These are phyloP conservation scores for Cyanoramphus novaezelandiae DNA, from an alignment of 2,113 vertebrate species.

Conservation along the genomic window DNA sequence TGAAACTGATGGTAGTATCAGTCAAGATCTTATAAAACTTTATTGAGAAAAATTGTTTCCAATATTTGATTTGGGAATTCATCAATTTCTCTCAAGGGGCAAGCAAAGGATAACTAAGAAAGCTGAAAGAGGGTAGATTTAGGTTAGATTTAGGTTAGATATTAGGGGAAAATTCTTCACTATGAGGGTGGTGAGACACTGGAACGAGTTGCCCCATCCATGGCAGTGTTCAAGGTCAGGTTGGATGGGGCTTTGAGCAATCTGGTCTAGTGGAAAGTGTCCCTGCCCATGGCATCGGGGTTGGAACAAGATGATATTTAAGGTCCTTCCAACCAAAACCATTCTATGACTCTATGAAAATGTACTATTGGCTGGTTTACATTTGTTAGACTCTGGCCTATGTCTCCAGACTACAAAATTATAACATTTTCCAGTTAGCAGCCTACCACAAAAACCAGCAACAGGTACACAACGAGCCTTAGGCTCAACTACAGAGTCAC, in stretches of 20 bases:
- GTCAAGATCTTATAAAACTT: background rate
- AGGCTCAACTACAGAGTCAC: background rate
- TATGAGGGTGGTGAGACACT: background rate
- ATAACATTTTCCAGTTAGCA: background rate
- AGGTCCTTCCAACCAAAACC: background rate
- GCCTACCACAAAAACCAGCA: background rate
- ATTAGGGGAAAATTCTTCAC: background rate
- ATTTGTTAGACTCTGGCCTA: background rate
- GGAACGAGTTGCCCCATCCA: background rate
- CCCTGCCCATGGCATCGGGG: background rate
- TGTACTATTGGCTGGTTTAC: background rate
- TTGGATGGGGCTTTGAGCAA: background rate
- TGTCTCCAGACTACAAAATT: background rate
- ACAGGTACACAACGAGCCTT: background rate
- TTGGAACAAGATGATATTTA: background rate
- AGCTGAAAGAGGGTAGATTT: background rate
- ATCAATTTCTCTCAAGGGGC: background rate
- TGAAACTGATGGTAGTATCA: background rate
- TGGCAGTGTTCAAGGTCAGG: background rate
- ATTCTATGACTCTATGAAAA: background rate
- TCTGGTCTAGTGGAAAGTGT: background rate
- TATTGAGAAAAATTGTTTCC: background rate
- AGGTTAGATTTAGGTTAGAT: background rate
- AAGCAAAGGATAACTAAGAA: background rate
- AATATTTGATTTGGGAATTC: background rate